Percentiles rank a stretch among this genome's conserved stretches.
phyloP scores from a whole-genome alignment of 2,888 invertebrate genomes.

The Standfussiana lucernea region DNA sequence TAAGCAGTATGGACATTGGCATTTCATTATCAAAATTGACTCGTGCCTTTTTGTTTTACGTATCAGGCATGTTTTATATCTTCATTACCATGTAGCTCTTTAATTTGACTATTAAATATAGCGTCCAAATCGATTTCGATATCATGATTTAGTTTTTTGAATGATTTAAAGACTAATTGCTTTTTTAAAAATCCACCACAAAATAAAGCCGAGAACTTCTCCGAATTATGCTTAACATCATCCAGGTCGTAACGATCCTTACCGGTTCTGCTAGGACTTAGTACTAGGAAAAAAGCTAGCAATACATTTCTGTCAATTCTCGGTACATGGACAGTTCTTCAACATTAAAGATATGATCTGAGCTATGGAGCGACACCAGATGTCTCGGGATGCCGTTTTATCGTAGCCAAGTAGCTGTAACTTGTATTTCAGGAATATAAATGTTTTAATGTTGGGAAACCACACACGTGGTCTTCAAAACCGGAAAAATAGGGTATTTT shows the following conservation, averaged over 20 bases:
- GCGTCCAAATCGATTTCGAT: neutral
- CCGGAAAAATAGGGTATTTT: neutral
- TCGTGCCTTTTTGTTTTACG: constrained; percentile 54
- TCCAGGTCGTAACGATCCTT: constrained; percentile 16
- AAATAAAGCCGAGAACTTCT: constrained; percentile 23
- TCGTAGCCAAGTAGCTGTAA: constrained; percentile 63
- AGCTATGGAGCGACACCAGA: constrained; percentile 59
- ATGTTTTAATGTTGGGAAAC: constrained; percentile 52
- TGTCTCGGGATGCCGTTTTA: constrained; percentile 57
- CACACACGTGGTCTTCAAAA: constrained; percentile 16
- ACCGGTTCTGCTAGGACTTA: constrained; percentile 25
- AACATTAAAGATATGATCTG: constrained; percentile 71
- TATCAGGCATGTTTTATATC: constrained; percentile 21
- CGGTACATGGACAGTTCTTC: constrained; percentile 72
- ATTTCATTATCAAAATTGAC: constrained; percentile 51
- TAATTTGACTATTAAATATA: neutral
- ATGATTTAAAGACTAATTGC: neutral
- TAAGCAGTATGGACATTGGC: constrained; percentile 47
- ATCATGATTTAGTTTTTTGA: neutral
- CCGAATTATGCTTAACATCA: constrained; percentile 28
- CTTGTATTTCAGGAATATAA: constrained; percentile 76
- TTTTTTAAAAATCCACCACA: neutral
- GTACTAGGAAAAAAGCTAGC: constrained; percentile 57
- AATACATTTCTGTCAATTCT: constrained; percentile 73
- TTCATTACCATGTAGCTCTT: constrained; percentile 17